Evolutionary conservation across 2,888 invertebrate species (phyloP).

Genomic region (Calameuta pallipes): DNA sequence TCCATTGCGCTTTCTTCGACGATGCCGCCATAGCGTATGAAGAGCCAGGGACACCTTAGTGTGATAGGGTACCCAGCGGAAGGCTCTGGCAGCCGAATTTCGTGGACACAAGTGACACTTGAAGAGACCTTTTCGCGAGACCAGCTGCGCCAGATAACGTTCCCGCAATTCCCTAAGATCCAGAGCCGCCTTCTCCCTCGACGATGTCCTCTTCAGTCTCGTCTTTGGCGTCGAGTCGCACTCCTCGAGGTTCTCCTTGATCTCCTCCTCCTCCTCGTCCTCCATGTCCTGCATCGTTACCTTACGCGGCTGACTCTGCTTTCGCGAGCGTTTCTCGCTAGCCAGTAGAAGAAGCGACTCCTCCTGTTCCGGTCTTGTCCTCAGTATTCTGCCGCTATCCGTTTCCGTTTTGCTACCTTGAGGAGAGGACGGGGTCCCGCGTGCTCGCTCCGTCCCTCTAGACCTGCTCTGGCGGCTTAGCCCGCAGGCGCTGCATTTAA

Average conservation of each 20-base stretch:
- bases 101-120: conserved; percentile 56
- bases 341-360: conserved; percentile 3
- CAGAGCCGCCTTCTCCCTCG: conserved; percentile 2
- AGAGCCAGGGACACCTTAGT: conserved; percentile 66
- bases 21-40: conserved; percentile 69
- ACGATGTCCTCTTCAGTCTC: conserved; percentile 1
- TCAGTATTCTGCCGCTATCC: conserved; percentile 24
- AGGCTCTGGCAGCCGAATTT: conserved; percentile 59
- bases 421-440: conserved; percentile 36
- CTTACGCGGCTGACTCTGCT: conserved; percentile 69
- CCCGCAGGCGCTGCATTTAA: conserved; percentile 19
- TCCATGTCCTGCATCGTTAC: conserved; percentile 51
- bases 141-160: conserved; percentile 62
- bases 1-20: conserved; percentile 23
- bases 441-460: conserved; percentile 27
- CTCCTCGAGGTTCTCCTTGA: conserved; percentile 6
- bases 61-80: conserved; percentile 64
- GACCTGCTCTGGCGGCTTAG: conserved; percentile 33
- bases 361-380: conserved; percentile 24
- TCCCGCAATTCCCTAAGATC: conserved; percentile 51
- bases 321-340: conserved; percentile 64
- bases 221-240: neutral
- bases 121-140: conserved; percentile 55
- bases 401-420: conserved; percentile 24
- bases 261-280: conserved; percentile 29